Percentiles rank a stretch among this genome's conserved stretches.
Evolutionary conservation across 2,888 invertebrate genomes (phyloP).

Genomic region (Rhimphoctona megacephalus): DNA sequence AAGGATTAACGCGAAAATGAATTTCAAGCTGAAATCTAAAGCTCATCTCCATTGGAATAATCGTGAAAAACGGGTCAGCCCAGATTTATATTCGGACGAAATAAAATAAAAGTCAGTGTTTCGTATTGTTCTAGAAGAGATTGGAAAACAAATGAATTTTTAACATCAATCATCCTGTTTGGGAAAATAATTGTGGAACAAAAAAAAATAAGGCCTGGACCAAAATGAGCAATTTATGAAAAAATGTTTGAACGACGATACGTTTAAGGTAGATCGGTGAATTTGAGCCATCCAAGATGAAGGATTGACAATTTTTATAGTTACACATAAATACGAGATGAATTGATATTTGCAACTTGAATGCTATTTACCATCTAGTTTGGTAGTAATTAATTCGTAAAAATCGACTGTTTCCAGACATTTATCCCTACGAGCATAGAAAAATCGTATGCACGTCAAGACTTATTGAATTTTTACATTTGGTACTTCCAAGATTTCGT

Average conservation of each 20-base stretch:
- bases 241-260: background rate
- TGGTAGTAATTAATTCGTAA: too few relatives aligned
- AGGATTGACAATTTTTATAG: too few relatives aligned
- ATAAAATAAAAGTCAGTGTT: background rate
- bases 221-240: background rate
- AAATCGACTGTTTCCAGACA: too few relatives aligned
- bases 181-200: background rate
- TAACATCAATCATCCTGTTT: background rate
- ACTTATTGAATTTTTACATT: too few relatives aligned
- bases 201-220: background rate
- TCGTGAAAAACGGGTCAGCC: slow-evolving; percentile 5
- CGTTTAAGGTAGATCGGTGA: too few relatives aligned
- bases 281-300: too few relatives aligned
- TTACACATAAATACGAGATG: too few relatives aligned
- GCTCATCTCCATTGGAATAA: slow-evolving; percentile 7
- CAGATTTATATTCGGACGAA: background rate
- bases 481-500: too few relatives aligned
- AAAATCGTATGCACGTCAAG: too few relatives aligned
- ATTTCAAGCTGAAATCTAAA: background rate
- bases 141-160: background rate
- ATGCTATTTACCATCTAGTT: too few relatives aligned
- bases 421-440: too few relatives aligned
- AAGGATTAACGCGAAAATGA: slow-evolving; percentile 14
- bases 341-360: too few relatives aligned
- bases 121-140: background rate